A percentile compares a stretch with the other conserved stretches of the same genome.
phyloP scores from a whole-genome alignment of 2,113 vertebrate species.

The Tetrax tetrax region DNA sequence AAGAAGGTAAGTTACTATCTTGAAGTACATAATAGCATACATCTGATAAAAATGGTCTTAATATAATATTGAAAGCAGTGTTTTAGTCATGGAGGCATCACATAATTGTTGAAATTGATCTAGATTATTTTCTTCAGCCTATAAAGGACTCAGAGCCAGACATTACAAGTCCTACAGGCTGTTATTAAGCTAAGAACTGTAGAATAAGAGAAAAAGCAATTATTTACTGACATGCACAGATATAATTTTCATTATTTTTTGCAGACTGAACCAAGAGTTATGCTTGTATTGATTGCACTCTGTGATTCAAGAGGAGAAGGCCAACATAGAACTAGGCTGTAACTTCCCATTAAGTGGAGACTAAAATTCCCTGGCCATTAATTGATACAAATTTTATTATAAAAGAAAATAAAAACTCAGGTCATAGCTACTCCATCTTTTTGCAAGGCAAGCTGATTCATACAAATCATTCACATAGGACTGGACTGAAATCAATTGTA shows the following conservation, averaged over 20 bases:
- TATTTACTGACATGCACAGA: slow-evolving; percentile 50
- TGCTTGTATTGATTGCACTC: slow-evolving; percentile 6
- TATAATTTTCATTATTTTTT: slow-evolving; percentile 56
- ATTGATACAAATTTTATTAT: slow-evolving; percentile 15
- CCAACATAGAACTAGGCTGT: background rate
- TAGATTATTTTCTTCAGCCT: slow-evolving; percentile 24
- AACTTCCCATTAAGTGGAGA: background rate
- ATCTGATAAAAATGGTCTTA: background rate
- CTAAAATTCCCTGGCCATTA: background rate
- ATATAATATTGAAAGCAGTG: slow-evolving; percentile 30
- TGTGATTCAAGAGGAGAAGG: background rate
- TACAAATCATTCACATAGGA: slow-evolving; percentile 2
- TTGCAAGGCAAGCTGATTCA: slow-evolving; percentile 21
- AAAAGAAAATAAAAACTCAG: slow-evolving; percentile 7
- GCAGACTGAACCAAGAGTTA: slow-evolving; percentile 16
- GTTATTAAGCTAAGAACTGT: slow-evolving; percentile 36
- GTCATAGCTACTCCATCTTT: slow-evolving; percentile 19
- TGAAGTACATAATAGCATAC: background rate
- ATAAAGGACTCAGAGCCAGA: slow-evolving; percentile 20
- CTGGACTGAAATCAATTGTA: slow-evolving; percentile 23
- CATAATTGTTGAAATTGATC: slow-evolving; percentile 37
- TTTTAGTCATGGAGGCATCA: slow-evolving; percentile 44
- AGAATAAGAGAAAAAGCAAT: slow-evolving; percentile 30
- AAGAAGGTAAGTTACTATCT: background rate
- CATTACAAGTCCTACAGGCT: slow-evolving; percentile 17